These are phyloP conservation scores for Scelioninae gen. 2 DNA, from an alignment of 2,888 invertebrate genomes.

Conservation along the genomic window DNA sequence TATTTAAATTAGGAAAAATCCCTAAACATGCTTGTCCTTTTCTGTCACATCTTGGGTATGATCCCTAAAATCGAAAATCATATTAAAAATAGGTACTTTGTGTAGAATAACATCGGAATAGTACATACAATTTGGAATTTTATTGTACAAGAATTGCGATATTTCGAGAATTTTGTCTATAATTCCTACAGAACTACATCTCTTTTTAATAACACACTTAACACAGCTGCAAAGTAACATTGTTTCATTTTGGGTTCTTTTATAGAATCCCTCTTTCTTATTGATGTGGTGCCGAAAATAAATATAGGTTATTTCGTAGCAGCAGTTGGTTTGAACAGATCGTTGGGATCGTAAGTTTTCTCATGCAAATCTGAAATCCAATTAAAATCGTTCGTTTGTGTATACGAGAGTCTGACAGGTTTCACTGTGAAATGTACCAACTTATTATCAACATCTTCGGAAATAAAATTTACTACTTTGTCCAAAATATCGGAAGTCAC, in stretches of 20 bases:
- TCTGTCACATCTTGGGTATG: slow-evolving; percentile 62
- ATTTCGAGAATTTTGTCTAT: slow-evolving; percentile 70
- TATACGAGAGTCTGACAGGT: slow-evolving; percentile 67
- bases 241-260: slow-evolving; percentile 69
- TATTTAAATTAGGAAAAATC: slow-evolving; percentile 66
- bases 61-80: slow-evolving; percentile 71
- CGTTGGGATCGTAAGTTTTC: slow-evolving; percentile 63
- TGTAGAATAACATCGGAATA: slow-evolving; percentile 69
- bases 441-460: slow-evolving; percentile 57
- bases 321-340: slow-evolving; percentile 65
- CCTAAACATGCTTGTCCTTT: slow-evolving; percentile 67
- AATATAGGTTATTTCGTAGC: slow-evolving; percentile 66
- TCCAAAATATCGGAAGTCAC: slow-evolving; percentile 64
- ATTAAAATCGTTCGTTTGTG: slow-evolving; percentile 68
- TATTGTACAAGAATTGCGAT: slow-evolving; percentile 67
- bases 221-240: slow-evolving; percentile 71
- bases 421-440: slow-evolving; percentile 61
- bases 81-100: slow-evolving; percentile 69
- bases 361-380: slow-evolving; percentile 64
- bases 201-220: slow-evolving; percentile 69
- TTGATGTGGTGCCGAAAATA: slow-evolving; percentile 65
- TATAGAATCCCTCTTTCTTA: slow-evolving; percentile 65
- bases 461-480: slow-evolving; percentile 68
- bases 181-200: slow-evolving; percentile 70
- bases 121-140: slow-evolving; percentile 66